Conservation (phyloP, 2,113 vertebrate species). For the Cygnus atratus region DNA sequence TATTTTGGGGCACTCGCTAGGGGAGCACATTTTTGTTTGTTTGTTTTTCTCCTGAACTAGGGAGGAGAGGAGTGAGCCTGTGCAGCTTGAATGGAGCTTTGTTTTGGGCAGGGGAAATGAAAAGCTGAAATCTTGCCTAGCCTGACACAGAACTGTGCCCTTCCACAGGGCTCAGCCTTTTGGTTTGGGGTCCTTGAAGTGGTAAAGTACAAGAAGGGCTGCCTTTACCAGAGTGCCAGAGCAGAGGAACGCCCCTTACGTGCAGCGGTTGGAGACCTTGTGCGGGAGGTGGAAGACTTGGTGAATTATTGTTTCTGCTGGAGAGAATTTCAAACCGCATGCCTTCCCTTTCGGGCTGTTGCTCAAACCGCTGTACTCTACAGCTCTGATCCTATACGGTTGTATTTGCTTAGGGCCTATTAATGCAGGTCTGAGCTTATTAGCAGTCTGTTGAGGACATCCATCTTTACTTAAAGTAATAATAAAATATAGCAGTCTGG, state of each 20-base stretch:
- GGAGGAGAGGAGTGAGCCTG: not conserved
- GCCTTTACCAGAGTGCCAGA: not conserved
- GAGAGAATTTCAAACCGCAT: not conserved
- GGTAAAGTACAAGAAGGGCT: not conserved
- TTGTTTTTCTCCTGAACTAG: conserved; percentile 8
- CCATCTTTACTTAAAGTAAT: not conserved
- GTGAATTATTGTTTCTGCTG: not conserved
- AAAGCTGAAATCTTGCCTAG: not conserved
- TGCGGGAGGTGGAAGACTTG: not conserved
- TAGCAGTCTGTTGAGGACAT: not conserved
- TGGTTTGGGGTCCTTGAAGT: not conserved
- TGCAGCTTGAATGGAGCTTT: conserved; percentile 24
- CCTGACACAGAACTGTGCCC: not conserved
- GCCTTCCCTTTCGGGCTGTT: not conserved
- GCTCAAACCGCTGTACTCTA: not conserved
- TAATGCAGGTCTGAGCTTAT: not conserved
- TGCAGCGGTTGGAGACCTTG: not conserved
- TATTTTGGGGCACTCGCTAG: not conserved
- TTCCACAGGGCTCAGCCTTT: not conserved
- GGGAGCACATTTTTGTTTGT: conserved; percentile 17
- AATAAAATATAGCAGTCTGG: not conserved
- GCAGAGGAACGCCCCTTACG: not conserved
- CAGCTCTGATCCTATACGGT: not conserved
- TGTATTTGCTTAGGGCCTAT: not conserved
- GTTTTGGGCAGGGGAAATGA: conserved; percentile 12